phyloP scores from a whole-genome alignment of 92 coral and sea anemone species.

The Actinernus sp. region DNA sequence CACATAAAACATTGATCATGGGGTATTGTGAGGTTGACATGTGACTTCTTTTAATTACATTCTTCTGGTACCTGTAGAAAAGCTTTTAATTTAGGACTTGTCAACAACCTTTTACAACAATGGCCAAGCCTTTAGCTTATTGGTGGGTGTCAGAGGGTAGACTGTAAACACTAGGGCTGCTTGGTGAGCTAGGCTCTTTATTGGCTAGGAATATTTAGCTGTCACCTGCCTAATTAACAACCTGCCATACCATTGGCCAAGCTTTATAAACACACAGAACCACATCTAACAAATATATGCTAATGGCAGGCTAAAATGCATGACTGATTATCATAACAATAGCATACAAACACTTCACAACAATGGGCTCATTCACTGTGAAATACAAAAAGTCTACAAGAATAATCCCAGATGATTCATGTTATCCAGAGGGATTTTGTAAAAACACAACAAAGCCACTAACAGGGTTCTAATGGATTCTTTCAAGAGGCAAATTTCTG shows the following conservation, averaged over 20 bases:
- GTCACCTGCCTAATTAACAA: slow-evolving; percentile 83
- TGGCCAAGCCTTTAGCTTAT: slow-evolving; percentile 63
- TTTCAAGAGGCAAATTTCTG: no score
- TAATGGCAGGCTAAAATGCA: slow-evolving; percentile 76
- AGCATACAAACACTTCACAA: slow-evolving; percentile 3
- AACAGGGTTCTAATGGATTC: no score
- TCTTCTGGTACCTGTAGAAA: slow-evolving; percentile 86
- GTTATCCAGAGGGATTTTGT: no score
- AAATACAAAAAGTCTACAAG: background rate
- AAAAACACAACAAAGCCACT: no score
- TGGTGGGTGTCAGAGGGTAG: slow-evolving; percentile 49
- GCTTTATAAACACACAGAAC: slow-evolving; percentile 50
- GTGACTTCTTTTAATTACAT: slow-evolving; percentile 94
- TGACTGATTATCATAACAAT: slow-evolving; percentile 81
- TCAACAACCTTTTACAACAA: slow-evolving; percentile 87
- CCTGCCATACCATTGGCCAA: slow-evolving; percentile 59
- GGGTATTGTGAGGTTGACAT: slow-evolving; percentile 87
- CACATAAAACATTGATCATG: slow-evolving; percentile 97
- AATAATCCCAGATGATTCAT: background rate
- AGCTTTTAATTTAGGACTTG: slow-evolving; percentile 86
- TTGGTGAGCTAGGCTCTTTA: slow-evolving; percentile 27
- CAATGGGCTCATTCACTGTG: slow-evolving; percentile 1
- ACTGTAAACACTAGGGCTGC: slow-evolving; percentile 9
- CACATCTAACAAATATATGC: slow-evolving; percentile 67
- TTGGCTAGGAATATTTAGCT: slow-evolving; percentile 54